Percentiles rank a stretch among this genome's conserved stretches.
Conservation (phyloP, 2,797 vertebrate species). For the Miichthys miiuy region DNA sequence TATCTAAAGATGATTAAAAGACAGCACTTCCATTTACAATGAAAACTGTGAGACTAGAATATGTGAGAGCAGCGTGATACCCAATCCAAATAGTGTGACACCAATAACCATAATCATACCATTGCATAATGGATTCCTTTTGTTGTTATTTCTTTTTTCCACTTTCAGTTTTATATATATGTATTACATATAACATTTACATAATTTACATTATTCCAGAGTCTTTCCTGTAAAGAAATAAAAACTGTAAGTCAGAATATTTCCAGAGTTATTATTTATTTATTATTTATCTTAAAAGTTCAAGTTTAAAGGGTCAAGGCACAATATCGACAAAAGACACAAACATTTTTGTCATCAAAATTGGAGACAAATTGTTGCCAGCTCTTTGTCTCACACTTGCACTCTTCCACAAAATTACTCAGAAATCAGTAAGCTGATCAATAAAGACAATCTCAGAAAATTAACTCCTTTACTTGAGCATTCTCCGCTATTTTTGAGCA, state of each 20-base stretch:
- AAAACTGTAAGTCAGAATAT: neutral
- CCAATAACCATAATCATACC: neutral
- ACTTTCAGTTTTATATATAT: neutral
- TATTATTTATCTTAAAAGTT: neutral
- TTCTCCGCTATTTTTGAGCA: neutral
- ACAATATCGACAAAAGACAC: slow-evolving; percentile 4
- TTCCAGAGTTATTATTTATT: no score
- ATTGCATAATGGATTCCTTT: neutral
- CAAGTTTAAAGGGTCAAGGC: slow-evolving; percentile 1
- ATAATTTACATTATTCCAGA: neutral
- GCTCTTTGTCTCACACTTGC: neutral
- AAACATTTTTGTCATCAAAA: slow-evolving; percentile 30
- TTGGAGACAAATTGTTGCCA: slow-evolving; percentile 27
- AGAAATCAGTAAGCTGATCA: slow-evolving; percentile 13
- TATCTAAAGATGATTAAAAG: slow-evolving; percentile 36
- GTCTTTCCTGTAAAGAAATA: neutral
- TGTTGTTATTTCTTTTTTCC: neutral
- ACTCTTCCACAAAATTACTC: slow-evolving; percentile 29
- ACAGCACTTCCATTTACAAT: slow-evolving; percentile 26
- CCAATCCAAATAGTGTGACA: neutral
- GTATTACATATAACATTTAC: neutral
- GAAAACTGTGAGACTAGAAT: slow-evolving; percentile 3
- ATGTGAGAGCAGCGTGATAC: neutral
- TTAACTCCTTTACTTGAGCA: neutral
- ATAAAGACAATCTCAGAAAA: slow-evolving; percentile 24